phyloP scores from a whole-genome alignment of 2,888 invertebrate genomes.

The Parnassius mnemosyne region DNA sequence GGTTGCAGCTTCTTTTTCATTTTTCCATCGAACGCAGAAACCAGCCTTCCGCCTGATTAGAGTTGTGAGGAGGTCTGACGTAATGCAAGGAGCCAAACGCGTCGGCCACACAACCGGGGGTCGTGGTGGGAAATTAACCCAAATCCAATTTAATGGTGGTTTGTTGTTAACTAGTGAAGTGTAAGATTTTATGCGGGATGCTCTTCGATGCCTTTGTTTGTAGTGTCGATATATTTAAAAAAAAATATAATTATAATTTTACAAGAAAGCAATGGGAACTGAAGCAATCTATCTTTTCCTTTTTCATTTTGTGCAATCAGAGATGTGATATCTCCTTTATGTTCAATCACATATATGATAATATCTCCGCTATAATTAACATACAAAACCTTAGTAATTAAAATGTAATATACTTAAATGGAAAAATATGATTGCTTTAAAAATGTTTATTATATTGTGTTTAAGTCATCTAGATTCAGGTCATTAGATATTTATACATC shows the following conservation, averaged over 20 bases:
- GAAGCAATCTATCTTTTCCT: background rate
- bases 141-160: slow-evolving; percentile 66
- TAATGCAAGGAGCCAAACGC: slow-evolving; percentile 60
- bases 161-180: slow-evolving; percentile 50
- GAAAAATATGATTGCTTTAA: no score
- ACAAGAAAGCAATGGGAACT: slow-evolving; percentile 1
- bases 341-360: no score
- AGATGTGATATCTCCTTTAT: no score
- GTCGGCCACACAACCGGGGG: slow-evolving; percentile 53
- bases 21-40: slow-evolving; percentile 40
- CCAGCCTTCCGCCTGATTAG: slow-evolving; percentile 55
- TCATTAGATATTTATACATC: no score
- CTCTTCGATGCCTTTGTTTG: slow-evolving; percentile 18
- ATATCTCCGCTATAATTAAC: no score
- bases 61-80: slow-evolving; percentile 59
- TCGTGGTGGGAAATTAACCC: slow-evolving; percentile 50
- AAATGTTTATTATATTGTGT: no score
- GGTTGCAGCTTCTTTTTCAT: slow-evolving; percentile 35
- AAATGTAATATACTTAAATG: no score
- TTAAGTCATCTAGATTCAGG: no score
- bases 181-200: slow-evolving; percentile 37
- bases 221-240: slow-evolving; percentile 20
- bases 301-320: no score
- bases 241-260: slow-evolving; percentile 8
- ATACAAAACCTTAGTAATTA: no score